phyloP scores from a whole-genome alignment of 1,140 invertebrate genomes.

The Nasonia giraulti region DNA sequence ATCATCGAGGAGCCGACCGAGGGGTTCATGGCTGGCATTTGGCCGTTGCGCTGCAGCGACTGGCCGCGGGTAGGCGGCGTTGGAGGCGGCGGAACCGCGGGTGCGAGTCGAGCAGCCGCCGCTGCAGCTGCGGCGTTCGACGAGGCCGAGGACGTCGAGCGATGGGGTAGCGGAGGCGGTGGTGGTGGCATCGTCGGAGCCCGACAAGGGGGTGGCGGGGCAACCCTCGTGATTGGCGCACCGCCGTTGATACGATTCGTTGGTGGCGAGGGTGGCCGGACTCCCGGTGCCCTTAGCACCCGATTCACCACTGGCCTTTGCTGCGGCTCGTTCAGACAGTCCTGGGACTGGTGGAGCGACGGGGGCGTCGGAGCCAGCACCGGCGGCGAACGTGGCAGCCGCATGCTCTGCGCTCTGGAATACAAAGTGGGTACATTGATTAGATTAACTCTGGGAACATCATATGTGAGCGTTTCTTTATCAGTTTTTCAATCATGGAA shows the following conservation, averaged over 20 bases:
- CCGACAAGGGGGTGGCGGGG: conserved; percentile 64
- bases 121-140: conserved; percentile 57
- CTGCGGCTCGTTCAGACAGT: conserved; percentile 69
- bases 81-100: conserved; percentile 59
- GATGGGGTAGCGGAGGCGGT: conserved; percentile 68
- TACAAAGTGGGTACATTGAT: background rate
- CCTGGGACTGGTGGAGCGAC: conserved; percentile 75
- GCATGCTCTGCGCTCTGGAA: conserved; percentile 75
- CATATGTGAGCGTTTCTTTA: background rate
- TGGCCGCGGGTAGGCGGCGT: conserved; percentile 62
- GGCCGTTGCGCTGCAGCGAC: conserved; percentile 62
- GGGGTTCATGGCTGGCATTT: conserved; percentile 50
- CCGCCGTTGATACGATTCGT: conserved; percentile 54
- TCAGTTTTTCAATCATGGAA: background rate
- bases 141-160: conserved; percentile 59
- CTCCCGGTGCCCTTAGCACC: conserved; percentile 66
- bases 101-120: conserved; percentile 63
- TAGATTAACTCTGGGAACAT: background rate
- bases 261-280: conserved; percentile 71
- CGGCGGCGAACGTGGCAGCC: conserved; percentile 73
- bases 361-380: conserved; percentile 67
- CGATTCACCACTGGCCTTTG: conserved; percentile 63
- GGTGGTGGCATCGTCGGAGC: conserved; percentile 68
- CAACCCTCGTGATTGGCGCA: conserved; percentile 55
- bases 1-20: conserved; percentile 43